These are phyloP conservation scores for Branchipolynoe longqiensis DNA, from an alignment of 2,888 invertebrate species.

Conservation along the genomic window DNA sequence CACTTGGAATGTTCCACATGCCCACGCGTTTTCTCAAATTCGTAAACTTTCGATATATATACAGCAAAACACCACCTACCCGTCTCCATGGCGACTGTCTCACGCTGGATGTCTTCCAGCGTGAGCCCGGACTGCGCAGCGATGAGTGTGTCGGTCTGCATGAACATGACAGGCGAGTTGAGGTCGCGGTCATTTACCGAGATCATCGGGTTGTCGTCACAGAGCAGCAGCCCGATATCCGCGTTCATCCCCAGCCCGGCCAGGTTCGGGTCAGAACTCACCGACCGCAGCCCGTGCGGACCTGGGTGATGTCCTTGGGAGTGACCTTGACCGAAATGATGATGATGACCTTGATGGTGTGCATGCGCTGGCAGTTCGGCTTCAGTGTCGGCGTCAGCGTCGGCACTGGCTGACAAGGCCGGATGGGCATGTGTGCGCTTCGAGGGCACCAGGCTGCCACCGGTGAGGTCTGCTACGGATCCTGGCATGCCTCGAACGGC, in stretches of 20 bases:
- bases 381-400: neutral
- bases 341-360: no score
- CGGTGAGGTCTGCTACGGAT: no score
- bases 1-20: no score
- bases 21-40: no score
- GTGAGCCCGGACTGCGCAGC: constrained; percentile 58
- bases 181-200: constrained; percentile 62
- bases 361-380: no score
- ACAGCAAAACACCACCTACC: constrained; percentile 70
- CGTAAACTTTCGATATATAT: no score
- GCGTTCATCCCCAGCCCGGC: neutral
- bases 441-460: no score
- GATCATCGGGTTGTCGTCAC: constrained; percentile 72
- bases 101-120: constrained; percentile 64
- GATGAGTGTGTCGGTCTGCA: constrained; percentile 69
- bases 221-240: constrained; percentile 67
- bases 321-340: neutral
- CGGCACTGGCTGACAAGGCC: neutral
- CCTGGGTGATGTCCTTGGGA: constrained; percentile 26
- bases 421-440: neutral
- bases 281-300: constrained; percentile 51
- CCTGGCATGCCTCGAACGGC: neutral
- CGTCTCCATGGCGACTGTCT: constrained; percentile 74
- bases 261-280: constrained; percentile 78
- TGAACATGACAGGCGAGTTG: constrained; percentile 74